Evolutionary conservation across 1,140 invertebrate species (phyloP), one percentile per base, ranked within the genome.

Genomic region (Ganaspis sp.): DNA sequence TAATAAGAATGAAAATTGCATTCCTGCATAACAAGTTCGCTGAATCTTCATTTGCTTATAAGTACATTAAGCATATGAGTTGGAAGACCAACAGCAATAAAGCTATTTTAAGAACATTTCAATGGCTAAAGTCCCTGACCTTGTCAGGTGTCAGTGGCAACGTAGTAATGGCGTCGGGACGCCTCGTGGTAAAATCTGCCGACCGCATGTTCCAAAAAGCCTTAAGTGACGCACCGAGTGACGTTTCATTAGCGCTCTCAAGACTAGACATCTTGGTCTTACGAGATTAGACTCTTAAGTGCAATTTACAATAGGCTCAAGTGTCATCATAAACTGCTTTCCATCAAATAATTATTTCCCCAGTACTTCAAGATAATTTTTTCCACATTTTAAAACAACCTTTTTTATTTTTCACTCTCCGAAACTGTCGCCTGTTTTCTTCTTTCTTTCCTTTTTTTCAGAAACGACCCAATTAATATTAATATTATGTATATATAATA

Each of bases 231-330:
- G 80, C 83, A 80, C 64, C 75, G 85, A 86, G 85, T 86, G 84
- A 87, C 84, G 82, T 83, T 87, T 87, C 84, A 86, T 87, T 87
- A 87, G 86, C 84, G 83, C 85, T 75, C 73, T 74, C 78, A 72
- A 76, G 72, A 77, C 78, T 53, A 38, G 38, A 34, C 40, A 37
- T 58, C 71, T 75, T 54, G 15, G 40, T n/a, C 70, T 69, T 17
- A 4, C 45, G 17, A 73, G 73, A 79, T 77, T 80, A 77, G 75
- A 75, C 75, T 49, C 73, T 82, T 77, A 58, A 75, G 73, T 74
- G 58, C 11, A 21, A 45, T 76, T 72, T 45, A 45, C 74, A 58
- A 70, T 42, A 26, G 69, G 45, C 42, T 21, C 45, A 69, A 75
- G 9, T 49, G 12, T n/a, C 34, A 21, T 69, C 29, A 21, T 69